phyloP scores from a whole-genome alignment of 2,888 invertebrate genomes.

The Sphaerolaimus hirsutus region DNA sequence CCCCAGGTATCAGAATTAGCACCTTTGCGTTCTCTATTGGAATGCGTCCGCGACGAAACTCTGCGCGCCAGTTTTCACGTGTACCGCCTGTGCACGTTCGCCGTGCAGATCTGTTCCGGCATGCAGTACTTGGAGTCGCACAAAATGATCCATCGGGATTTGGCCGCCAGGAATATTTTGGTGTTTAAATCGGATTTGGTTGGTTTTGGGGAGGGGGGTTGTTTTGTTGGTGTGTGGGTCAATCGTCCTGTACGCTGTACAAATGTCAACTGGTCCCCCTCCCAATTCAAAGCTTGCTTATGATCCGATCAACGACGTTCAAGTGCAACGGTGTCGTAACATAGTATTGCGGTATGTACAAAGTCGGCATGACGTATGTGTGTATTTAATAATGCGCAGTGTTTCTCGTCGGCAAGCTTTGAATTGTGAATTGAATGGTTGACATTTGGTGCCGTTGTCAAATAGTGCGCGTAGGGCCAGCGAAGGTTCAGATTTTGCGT shows the following conservation, averaged over 20 bases:
- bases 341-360: too few species aligned
- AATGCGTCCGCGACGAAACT: slow-evolving; percentile 78
- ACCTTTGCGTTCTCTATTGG: slow-evolving; percentile 68
- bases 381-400: too few species aligned
- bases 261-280: background rate
- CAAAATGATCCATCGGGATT: slow-evolving; percentile 81
- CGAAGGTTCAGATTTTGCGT: too few species aligned
- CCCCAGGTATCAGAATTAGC: slow-evolving; percentile 70
- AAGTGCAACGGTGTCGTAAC: too few species aligned
- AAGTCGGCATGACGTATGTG: too few species aligned
- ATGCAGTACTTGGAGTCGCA: slow-evolving; percentile 91
- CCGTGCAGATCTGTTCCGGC: slow-evolving; percentile 80
- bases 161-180: slow-evolving; percentile 86
- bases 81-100: slow-evolving; percentile 71
- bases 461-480: too few species aligned
- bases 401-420: too few species aligned
- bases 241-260: background rate
- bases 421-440: too few species aligned
- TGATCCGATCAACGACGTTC: too few species aligned
- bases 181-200: slow-evolving; percentile 81
- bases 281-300: background rate
- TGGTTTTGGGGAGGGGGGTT: slow-evolving; percentile 5
- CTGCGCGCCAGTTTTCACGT: slow-evolving; percentile 72
- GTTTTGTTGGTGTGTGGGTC: background rate
- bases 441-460: too few species aligned